Base-by-base conservation (phyloP, 2,113 vertebrate genomes). In the Vulpes vulpes region DNA sequence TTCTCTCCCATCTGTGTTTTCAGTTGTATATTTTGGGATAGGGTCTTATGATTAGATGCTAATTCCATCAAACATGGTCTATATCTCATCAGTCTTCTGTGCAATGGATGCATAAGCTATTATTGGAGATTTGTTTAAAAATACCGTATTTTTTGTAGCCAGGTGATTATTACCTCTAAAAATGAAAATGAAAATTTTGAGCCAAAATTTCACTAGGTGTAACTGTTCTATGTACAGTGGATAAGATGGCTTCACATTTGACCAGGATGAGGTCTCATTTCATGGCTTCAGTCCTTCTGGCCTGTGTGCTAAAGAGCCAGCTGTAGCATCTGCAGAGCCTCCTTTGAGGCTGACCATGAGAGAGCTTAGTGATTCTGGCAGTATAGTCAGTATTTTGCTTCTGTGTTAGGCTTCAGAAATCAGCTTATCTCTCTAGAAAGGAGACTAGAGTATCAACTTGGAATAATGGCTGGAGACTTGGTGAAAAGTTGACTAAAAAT, bases 61-160 rank as follows among this genome's bases (percentile, higher is more conserved):
- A 69, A 89, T 82, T 49, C 27, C 23, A 91, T 76, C 17, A 78
- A 32, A 91, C 60, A 22, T 43, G 20, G 27, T 79, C 35, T 74
- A 2, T 67, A 43, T 59, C 22, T 59, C 73, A 60, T 88, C 43
- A 94, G 53, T 89, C 55, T 84, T 93, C 73, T 64, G 11, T 76
- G 57, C 23, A 49, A 92, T 60, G 30, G 78, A 96, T n/a, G 23
- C 8, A 81, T 30, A 53, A 71, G 23, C 27, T 60, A 60, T 55
- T 96, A 80, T 32, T 59, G 38, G 9, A 87, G 15, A 64, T 22
- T 17, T 53, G 1, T 88, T 97, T 91, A 83, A 94, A 93, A 93
- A 74, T 60, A 80, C 6, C 23, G 2, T 38, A 5, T 43, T 15
- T 57, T n/a, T 82, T 62, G 12, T 43, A 69, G 74, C 88, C 19